Evolutionary conservation across 2,888 invertebrate species (phyloP).

Genomic region (Drosophila prostipennis): DNA sequence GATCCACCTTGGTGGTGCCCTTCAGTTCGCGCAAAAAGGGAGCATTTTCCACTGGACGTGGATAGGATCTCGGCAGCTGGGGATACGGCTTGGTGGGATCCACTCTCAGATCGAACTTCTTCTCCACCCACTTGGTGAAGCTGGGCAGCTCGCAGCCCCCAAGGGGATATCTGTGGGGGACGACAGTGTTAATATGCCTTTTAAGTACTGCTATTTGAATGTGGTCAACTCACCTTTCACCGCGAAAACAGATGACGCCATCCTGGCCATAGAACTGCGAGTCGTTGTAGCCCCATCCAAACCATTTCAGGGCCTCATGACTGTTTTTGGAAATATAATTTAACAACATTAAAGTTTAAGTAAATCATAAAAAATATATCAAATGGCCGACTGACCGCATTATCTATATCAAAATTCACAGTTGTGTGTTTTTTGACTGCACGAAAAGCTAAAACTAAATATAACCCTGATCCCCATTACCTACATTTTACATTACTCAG

Average conservation of each 20-base stretch:
- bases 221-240: constrained; percentile 88
- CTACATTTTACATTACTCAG: neutral
- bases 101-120: constrained; percentile 89
- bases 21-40: constrained; percentile 87
- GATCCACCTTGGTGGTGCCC: constrained; percentile 85
- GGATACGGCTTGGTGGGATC: constrained; percentile 83
- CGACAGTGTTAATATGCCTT: neutral
- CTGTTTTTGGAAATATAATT: constrained; percentile 85
- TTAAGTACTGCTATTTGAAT: neutral
- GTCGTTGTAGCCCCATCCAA: constrained; percentile 99
- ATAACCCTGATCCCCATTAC: neutral
- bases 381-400: neutral
- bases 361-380: too few species aligned
- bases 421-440: too few species aligned
- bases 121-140: constrained; percentile 91
- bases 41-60: constrained; percentile 87
- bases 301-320: constrained; percentile 97
- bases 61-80: constrained; percentile 87
- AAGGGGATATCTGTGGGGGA: constrained; percentile 89
- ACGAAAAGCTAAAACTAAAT: neutral
- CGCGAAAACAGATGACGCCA: constrained; percentile 90
- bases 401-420: neutral
- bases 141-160: constrained; percentile 89
- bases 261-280: constrained; percentile 91
- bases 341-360: neutral